phyloP scores from a whole-genome alignment of 1,140 invertebrate species.

The Drosophila sp. region DNA sequence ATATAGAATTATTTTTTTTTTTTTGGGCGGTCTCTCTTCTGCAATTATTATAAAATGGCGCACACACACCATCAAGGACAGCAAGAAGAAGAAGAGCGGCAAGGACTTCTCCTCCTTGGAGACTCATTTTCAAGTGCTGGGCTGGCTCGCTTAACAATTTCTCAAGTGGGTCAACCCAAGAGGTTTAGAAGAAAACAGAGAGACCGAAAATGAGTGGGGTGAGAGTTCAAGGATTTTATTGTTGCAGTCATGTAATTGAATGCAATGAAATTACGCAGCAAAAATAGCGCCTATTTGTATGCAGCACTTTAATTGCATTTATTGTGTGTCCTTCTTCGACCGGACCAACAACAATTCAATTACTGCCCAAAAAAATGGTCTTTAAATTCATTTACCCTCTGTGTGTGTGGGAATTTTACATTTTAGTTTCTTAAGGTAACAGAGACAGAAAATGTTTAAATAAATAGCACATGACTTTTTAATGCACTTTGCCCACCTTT shows the following conservation, averaged over 20 bases:
- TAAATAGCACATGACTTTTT: slow-evolving; percentile 44
- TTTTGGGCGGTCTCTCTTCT: slow-evolving; percentile 61
- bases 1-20: slow-evolving; percentile 12
- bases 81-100: slow-evolving; percentile 45
- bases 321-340: slow-evolving; percentile 30
- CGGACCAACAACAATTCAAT: neutral
- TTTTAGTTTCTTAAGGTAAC: neutral
- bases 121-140: slow-evolving; percentile 77
- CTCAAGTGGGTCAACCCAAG: slow-evolving; percentile 72
- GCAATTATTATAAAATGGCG: slow-evolving; percentile 79
- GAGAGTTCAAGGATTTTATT: slow-evolving; percentile 74
- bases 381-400: neutral
- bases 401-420: neutral
- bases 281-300: slow-evolving; percentile 33
- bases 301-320: slow-evolving; percentile 66
- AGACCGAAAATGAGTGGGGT: neutral
- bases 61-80: slow-evolving; percentile 46
- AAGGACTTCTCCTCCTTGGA: slow-evolving; percentile 64
- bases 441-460: neutral
- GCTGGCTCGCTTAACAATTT: slow-evolving; percentile 48
- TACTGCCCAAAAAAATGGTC: neutral
- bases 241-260: slow-evolving; percentile 74
- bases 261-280: slow-evolving; percentile 65
- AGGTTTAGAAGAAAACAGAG: slow-evolving; percentile 33
- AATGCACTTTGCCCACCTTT: slow-evolving; percentile 20